Evolutionary conservation across 2,888 invertebrate genomes (phyloP).

Genomic region (Eupithecia exiguata): DNA sequence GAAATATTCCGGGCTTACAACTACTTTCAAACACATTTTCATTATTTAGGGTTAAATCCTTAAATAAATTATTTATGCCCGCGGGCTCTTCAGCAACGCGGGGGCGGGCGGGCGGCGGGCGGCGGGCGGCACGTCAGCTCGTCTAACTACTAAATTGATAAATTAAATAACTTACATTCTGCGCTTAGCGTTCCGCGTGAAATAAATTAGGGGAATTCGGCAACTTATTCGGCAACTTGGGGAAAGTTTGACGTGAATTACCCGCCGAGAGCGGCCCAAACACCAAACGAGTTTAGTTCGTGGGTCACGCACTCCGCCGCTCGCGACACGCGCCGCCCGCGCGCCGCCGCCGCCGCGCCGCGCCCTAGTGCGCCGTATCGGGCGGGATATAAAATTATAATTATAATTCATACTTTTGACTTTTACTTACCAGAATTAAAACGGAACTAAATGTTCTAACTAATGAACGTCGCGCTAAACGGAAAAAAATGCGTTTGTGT

Average conservation of each 20-base stretch:
- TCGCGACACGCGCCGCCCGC: not conserved
- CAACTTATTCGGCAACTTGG: constrained; percentile 48
- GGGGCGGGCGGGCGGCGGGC: too few relatives aligned
- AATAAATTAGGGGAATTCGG: constrained; percentile 51
- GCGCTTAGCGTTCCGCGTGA: constrained; percentile 44
- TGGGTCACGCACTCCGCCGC: constrained; percentile 35
- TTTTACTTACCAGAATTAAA: not conserved
- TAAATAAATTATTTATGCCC: too few relatives aligned
- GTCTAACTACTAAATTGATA: constrained; percentile 43
- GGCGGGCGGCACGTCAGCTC: not conserved
- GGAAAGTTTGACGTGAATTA: constrained; percentile 51
- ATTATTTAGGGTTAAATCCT: too few relatives aligned
- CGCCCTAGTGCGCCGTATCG: too few relatives aligned
- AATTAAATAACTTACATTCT: constrained; percentile 54
- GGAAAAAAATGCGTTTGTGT: constrained; percentile 6
- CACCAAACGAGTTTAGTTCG: constrained; percentile 37
- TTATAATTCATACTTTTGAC: too few relatives aligned
- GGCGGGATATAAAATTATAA: too few relatives aligned
- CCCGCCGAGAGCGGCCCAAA: constrained; percentile 32
- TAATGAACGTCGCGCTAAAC: constrained; percentile 18
- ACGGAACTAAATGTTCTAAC: constrained; percentile 13
- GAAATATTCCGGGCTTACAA: too few relatives aligned
- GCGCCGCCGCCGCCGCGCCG: constrained; percentile 3
- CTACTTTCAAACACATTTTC: too few relatives aligned
- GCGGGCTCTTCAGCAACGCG: too few relatives aligned